These are phyloP conservation scores for Mesoclemmys tuberculata DNA, from an alignment of 2,113 vertebrate species.

Conservation along the genomic window DNA sequence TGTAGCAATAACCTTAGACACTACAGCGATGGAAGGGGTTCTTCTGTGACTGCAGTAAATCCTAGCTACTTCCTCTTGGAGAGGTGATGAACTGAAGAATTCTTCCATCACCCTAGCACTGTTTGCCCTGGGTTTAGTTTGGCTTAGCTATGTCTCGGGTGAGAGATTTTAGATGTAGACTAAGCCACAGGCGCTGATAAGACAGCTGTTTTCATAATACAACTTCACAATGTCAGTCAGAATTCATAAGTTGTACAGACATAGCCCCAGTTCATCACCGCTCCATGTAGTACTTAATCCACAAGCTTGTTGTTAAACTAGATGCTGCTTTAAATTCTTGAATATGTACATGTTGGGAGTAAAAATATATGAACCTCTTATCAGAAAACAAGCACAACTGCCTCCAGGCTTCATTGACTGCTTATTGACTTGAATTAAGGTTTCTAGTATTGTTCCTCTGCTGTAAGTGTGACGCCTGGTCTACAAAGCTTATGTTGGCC, in stretches of 20 bases:
- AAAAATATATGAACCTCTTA: neutral
- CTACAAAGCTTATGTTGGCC: neutral
- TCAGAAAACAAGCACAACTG: neutral
- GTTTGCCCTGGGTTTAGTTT: neutral
- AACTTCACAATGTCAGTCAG: neutral
- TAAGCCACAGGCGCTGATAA: no score
- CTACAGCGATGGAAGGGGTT: neutral
- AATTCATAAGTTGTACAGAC: neutral
- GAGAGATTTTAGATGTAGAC: neutral
- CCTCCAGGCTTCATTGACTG: neutral
- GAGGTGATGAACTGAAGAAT: neutral
- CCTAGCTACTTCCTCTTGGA: no score
- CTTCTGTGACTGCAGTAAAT: neutral
- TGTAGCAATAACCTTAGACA: neutral
- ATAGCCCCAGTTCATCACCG: neutral
- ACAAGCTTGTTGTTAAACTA: neutral
- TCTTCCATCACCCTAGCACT: neutral
- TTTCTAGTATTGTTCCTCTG: neutral
- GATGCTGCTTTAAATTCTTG: fast-evolving
- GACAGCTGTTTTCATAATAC: neutral
- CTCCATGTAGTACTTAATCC: neutral
- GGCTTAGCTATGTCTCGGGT: neutral
- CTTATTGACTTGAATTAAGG: neutral
- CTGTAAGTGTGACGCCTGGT: neutral
- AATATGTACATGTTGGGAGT: fast-evolving